These are phyloP conservation scores for Ditula angustiorana DNA, from an alignment of 2,888 invertebrate genomes.

Conservation along the genomic window DNA sequence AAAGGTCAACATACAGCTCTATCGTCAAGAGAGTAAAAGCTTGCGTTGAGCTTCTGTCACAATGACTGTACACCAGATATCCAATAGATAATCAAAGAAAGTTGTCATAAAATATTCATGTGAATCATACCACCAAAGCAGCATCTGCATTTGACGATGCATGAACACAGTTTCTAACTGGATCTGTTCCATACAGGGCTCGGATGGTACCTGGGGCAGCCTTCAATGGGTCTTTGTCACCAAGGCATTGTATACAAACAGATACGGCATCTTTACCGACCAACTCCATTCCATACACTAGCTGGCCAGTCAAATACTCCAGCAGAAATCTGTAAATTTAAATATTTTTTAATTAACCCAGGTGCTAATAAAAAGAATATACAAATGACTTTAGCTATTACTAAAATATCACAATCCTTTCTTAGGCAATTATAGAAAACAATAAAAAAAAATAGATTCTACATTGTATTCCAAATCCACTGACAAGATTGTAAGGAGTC, in stretches of 20 bases:
- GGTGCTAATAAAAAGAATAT: no score
- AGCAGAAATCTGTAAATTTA: slow-evolving; percentile 80
- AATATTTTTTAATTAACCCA: slow-evolving; percentile 1
- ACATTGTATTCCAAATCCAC: no score
- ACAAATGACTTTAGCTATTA: no score
- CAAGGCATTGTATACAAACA: slow-evolving; percentile 86
- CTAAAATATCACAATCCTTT: no score
- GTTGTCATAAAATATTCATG: background rate
- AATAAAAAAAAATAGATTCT: no score
- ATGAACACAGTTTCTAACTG: slow-evolving; percentile 89
- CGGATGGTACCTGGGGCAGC: slow-evolving; percentile 88
- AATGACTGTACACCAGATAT: no score
- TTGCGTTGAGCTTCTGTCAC: no score
- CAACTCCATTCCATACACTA: slow-evolving; percentile 89
- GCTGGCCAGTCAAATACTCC: slow-evolving; percentile 88
- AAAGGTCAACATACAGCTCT: no score
- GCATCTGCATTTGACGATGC: slow-evolving; percentile 85
- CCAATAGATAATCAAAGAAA: background rate
- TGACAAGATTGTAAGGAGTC: no score
- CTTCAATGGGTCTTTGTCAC: slow-evolving; percentile 86
- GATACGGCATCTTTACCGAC: slow-evolving; percentile 89
- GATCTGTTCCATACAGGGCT: slow-evolving; percentile 88
- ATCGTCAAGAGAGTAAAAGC: no score
- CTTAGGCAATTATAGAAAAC: no score
- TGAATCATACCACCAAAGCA: slow-evolving; percentile 74